Conservation (phyloP, 2,888 invertebrate genomes). For the Parascotia fuliginaria region DNA sequence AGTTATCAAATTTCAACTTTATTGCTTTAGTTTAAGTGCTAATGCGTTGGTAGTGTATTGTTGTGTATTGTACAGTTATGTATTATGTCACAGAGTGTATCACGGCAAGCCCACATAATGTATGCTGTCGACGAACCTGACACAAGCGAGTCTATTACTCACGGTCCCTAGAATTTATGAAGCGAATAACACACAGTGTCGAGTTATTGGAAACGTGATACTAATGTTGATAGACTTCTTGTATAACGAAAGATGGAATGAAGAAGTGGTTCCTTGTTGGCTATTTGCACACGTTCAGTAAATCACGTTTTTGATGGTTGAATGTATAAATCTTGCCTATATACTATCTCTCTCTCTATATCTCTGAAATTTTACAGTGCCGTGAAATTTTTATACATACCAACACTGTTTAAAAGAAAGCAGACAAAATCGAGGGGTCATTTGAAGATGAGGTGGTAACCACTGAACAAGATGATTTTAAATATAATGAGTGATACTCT, state of each 20-base stretch:
- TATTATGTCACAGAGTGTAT: constrained; percentile 47
- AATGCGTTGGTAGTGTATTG: constrained; percentile 12
- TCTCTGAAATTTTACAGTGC: no score
- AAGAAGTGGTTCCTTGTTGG: not conserved
- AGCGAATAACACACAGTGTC: constrained; percentile 70
- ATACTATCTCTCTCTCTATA: no score
- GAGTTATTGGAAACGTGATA: constrained; percentile 81
- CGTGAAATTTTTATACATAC: no score
- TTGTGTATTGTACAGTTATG: constrained; percentile 25
- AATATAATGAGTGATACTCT: no score
- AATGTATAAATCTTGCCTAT: no score
- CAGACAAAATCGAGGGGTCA: no score
- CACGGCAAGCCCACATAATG: constrained; percentile 64
- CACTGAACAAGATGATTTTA: no score
- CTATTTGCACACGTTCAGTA: constrained; percentile 3
- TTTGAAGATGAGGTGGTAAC: no score
- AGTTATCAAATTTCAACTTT: constrained; percentile 24
- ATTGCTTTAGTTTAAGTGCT: constrained; percentile 14
- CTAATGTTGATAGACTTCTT: constrained; percentile 60
- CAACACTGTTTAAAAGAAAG: no score
- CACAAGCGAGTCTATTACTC: constrained; percentile 74
- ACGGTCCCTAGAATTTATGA: constrained; percentile 74
- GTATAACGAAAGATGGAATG: constrained; percentile 24
- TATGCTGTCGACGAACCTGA: constrained; percentile 73
- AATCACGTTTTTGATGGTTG: no score